phyloP scores from a whole-genome alignment of 64 coral and sea anemone genomes.

The Stichodactyla helianthus region DNA sequence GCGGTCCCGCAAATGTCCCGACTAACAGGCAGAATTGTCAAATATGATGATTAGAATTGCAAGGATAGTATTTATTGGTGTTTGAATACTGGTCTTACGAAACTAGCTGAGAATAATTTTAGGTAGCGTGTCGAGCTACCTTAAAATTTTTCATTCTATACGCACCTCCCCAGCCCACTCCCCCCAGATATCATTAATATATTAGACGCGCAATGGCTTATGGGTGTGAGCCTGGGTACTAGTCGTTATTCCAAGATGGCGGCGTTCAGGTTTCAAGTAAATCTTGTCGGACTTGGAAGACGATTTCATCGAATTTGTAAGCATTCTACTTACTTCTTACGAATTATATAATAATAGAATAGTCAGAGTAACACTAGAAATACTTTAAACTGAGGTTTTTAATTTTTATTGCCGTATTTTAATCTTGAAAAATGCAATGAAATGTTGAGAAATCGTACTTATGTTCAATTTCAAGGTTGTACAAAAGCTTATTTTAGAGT shows the following conservation, averaged over 20 bases:
- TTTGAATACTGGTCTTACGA: too few relatives aligned
- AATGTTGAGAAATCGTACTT: background rate
- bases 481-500: background rate
- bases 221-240: background rate
- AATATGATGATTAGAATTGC: too few relatives aligned
- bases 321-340: background rate
- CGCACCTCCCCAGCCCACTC: background rate
- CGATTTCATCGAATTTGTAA: constrained; percentile 18
- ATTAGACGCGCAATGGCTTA: background rate
- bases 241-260: constrained; percentile 31
- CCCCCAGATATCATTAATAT: background rate
- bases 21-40: too few relatives aligned
- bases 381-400: background rate
- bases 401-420: background rate
- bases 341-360: background rate
- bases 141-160: background rate
- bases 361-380: background rate
- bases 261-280: background rate
- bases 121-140: background rate
- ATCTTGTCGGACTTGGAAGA: constrained; percentile 7
- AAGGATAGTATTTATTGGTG: too few relatives aligned
- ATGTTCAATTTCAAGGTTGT: background rate
- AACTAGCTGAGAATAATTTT: too few relatives aligned
- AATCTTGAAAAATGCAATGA: background rate
- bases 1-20: too few relatives aligned